Evolutionary conservation across 2,797 vertebrate genomes (phyloP).

Genomic region (Calcarius lapponicus): DNA sequence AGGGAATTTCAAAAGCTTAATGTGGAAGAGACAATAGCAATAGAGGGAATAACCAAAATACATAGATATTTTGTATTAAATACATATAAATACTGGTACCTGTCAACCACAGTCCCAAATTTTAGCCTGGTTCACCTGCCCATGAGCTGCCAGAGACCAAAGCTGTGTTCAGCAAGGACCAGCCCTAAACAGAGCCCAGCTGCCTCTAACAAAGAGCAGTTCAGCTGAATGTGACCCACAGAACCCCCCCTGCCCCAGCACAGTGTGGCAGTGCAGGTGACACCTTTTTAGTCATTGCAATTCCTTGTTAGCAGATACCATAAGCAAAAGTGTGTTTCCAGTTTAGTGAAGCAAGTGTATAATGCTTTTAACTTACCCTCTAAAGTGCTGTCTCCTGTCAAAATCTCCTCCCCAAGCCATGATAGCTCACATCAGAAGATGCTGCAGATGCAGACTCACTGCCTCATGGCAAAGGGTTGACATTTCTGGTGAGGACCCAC

Average conservation of each 20-base stretch:
- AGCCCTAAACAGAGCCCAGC: neutral
- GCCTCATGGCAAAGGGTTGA: slow-evolving; percentile 21
- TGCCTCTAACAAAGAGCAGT: neutral
- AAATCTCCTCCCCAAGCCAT: neutral
- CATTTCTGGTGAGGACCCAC: slow-evolving; percentile 6
- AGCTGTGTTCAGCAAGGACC: neutral
- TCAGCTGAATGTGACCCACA: neutral
- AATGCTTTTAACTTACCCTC: slow-evolving; percentile 49
- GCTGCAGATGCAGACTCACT: neutral
- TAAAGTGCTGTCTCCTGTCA: slow-evolving; percentile 14
- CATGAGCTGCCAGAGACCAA: neutral
- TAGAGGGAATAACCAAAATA: neutral
- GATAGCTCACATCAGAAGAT: slow-evolving; percentile 11
- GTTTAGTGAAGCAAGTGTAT: slow-evolving; percentile 31
- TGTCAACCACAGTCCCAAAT: neutral
- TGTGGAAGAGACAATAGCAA: neutral
- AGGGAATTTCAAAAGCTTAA: neutral
- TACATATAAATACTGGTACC: too few species aligned
- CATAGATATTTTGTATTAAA: too few species aligned
- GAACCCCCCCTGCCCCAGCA: neutral
- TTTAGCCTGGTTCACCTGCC: neutral
- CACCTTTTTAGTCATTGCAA: neutral
- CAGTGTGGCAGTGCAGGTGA: neutral
- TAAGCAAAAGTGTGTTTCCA: neutral
- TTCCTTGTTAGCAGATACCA: neutral